These are phyloP conservation scores for Notolabrus celidotus DNA, from an alignment of 2,797 vertebrate species.

Conservation along the genomic window DNA sequence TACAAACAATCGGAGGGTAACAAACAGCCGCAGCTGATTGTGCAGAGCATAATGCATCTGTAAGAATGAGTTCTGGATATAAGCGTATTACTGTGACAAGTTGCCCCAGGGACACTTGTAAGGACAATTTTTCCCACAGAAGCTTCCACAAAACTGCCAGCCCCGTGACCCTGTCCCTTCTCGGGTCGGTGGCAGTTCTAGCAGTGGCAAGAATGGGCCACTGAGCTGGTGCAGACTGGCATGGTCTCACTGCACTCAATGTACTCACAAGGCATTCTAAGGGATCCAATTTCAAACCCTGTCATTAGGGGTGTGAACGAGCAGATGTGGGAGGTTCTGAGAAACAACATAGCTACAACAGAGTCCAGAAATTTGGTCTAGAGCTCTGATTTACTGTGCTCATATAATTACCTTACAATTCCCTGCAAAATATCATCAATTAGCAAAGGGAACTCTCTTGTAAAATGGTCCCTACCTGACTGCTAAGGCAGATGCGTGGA, in stretches of 20 bases:
- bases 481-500: not conserved
- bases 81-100: constrained; percentile 72
- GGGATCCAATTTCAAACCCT: not conserved
- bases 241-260: constrained; percentile 57
- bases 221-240: constrained; percentile 62
- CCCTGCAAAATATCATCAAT: not conserved
- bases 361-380: not conserved
- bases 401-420: not conserved
- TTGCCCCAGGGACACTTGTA: constrained; percentile 60
- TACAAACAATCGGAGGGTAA: constrained; percentile 65
- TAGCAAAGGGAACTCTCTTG: not conserved
- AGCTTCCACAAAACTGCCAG: constrained; percentile 66
- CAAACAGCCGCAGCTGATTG: constrained; percentile 63
- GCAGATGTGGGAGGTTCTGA: not conserved
- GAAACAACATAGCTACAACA: not conserved
- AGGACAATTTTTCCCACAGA: constrained; percentile 50
- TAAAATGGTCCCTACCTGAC: not conserved
- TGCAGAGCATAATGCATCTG: constrained; percentile 66
- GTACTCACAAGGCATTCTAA: constrained; percentile 75
- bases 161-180: constrained; percentile 65
- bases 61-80: constrained; percentile 65
- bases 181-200: constrained; percentile 63
- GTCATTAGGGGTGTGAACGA: not conserved
- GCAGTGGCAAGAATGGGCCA: constrained; percentile 46
- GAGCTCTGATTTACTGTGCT: not conserved